A percentile compares a stretch with the other conserved stretches of the same genome.
phyloP scores from a whole-genome alignment of 37 sponge, comb jelly and placozoan genomes.

The Cladorhizidae sp. region DNA sequence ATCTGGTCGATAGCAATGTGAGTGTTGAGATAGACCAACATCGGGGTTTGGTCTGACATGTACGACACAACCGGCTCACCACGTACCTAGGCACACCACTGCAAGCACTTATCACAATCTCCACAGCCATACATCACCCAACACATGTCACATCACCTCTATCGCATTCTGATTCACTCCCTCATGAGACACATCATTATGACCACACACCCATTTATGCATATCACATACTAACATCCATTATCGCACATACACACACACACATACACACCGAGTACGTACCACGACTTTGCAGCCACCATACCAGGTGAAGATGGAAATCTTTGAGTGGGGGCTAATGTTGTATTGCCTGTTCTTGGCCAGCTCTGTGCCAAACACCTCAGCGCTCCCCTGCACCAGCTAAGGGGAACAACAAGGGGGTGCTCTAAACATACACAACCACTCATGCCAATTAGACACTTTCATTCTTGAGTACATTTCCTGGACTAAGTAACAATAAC shows the following conservation, averaged over 20 bases:
- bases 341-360: slow-evolving; percentile 68
- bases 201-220: too few species aligned
- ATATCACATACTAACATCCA: background rate
- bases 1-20: slow-evolving; percentile 87
- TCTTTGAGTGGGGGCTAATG: slow-evolving; percentile 51
- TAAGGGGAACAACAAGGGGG: too few species aligned
- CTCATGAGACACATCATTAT: background rate
- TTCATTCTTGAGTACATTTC: too few species aligned
- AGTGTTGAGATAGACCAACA: slow-evolving; percentile 87
- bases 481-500: too few species aligned
- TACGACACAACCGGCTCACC: slow-evolving; percentile 71
- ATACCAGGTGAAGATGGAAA: slow-evolving; percentile 93
- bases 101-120: too few species aligned
- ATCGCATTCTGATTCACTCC: background rate
- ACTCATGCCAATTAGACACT: too few species aligned
- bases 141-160: background rate
- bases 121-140: background rate
- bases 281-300: slow-evolving; percentile 67
- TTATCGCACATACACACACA: background rate
- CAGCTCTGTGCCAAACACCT: slow-evolving; percentile 95
- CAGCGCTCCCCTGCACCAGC: slow-evolving; percentile 82
- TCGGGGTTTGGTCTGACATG: slow-evolving; percentile 87
- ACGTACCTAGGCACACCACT: slow-evolving; percentile 61
- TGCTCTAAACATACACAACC: too few species aligned
- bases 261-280: background rate